Conservation (phyloP, 1,140 invertebrate genomes). For the Triops longicaudatus region DNA sequence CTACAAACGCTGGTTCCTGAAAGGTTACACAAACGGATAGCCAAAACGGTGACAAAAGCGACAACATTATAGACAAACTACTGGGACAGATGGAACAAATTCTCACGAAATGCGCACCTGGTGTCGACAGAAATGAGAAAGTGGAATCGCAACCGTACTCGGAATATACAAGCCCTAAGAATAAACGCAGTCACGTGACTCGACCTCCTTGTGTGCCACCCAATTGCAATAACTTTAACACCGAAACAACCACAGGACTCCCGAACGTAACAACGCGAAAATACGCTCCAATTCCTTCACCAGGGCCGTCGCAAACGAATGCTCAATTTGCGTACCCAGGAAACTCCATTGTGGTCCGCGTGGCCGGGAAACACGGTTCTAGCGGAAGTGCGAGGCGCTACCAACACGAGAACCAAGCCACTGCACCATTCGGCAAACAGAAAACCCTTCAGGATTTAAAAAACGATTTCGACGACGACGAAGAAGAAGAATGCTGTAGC, state of each 20-base stretch:
- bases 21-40: neutral
- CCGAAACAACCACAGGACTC: neutral
- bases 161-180: conserved; percentile 20
- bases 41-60: neutral
- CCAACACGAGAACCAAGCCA: neutral
- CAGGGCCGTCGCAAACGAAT: neutral
- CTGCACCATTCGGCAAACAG: neutral
- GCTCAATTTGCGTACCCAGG: neutral
- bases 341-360: neutral
- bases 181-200: neutral
- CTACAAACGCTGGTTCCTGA: neutral
- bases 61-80: neutral
- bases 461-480: neutral
- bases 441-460: neutral
- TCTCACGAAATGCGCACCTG: neutral
- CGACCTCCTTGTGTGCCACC: conserved; percentile 23
- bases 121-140: neutral
- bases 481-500: neutral
- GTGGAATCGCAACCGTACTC: neutral
- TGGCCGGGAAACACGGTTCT: neutral
- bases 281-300: neutral
- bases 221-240: neutral
- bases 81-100: neutral
- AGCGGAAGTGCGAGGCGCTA: neutral
- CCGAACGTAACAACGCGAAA: neutral